Base-by-base conservation (phyloP, 2,797 vertebrate genomes). In the Trachops cirrhosus region DNA sequence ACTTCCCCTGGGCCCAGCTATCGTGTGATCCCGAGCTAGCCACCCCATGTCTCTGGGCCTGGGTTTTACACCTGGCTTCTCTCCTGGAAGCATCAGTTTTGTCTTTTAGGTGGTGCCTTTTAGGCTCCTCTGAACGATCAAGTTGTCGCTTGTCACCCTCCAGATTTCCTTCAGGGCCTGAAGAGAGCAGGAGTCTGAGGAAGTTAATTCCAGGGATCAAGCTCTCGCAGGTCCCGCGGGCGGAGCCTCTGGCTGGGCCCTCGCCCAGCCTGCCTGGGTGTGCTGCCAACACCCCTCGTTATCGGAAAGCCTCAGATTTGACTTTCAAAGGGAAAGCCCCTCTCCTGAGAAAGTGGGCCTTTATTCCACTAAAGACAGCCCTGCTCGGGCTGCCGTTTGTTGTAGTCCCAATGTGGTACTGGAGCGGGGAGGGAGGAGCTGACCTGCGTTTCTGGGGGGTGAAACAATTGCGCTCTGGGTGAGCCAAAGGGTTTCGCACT, bases 271-370 rank as follows among this genome's bases (percentile, higher is more conserved):
- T 29, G 46, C 24, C 78, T 54, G 57, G 19, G 19, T 41, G 18
- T 62, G 26, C 50, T 26, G 16, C 5, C 24, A 16, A 34, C 16
- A 68, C 54, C 18, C 7, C 15, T 73, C 24, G 1, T 68, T 93
- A 93, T 89, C 39, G 9, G 57, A 26, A n/a, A 52, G 64, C 41
- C 93, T 91, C 32, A 10, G 39, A 85, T 73, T 92, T 94, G 50
- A 59, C 87, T 95, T 95, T 86, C 87, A 93, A 73, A 90, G 67
- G 32, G 41, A 87, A 73, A 59, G 22, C 46, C 2, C 37, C 57
- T 29, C 29, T 71, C 41, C 73, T 75, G 90, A 68, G 83, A 70
- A 78, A 70, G 14, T 0, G 8, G 62, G 48, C 54, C 50, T 80
- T 85, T 26, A 22, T 54, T 50, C 26, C 9, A 1, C 29, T 64